Percentiles rank a stretch among this genome's conserved stretches.
Evolutionary conservation across 2,888 invertebrate genomes (phyloP).

Genomic region (Malthinus flaveolus): DNA sequence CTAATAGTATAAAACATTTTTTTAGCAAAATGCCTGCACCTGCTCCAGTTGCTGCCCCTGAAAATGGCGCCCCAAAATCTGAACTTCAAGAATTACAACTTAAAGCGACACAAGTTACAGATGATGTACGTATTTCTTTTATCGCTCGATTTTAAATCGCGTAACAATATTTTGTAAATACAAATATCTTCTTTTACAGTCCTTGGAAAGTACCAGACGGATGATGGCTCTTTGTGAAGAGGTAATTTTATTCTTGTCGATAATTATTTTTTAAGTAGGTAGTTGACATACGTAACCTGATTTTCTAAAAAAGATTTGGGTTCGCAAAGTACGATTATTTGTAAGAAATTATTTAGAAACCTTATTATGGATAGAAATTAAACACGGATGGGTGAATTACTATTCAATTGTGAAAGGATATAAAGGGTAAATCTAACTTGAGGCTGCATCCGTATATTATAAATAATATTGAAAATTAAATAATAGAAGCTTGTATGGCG

Average conservation of each 20-base stretch:
- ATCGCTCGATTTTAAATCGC: neutral
- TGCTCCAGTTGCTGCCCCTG: conserved; percentile 62
- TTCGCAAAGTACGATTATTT: too few relatives aligned
- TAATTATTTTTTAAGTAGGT: too few relatives aligned
- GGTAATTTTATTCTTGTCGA: conserved; percentile 59
- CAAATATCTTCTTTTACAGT: conserved; percentile 65
- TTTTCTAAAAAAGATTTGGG: too few relatives aligned
- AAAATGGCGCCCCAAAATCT: conserved; percentile 75
- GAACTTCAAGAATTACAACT: conserved; percentile 89
- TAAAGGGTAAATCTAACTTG: conserved; percentile 25
- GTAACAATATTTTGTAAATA: neutral
- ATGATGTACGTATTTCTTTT: conserved; percentile 64
- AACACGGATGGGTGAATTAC: conserved; percentile 13
- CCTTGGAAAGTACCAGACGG: conserved; percentile 88
- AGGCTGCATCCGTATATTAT: conserved; percentile 22
- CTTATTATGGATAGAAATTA: neutral
- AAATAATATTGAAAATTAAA: conserved; percentile 13
- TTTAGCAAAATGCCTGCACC: conserved; percentile 52
- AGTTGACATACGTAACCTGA: too few relatives aligned
- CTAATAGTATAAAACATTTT: neutral
- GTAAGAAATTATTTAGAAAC: too few relatives aligned
- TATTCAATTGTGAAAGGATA: conserved; percentile 6
- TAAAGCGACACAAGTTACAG: conserved; percentile 81
- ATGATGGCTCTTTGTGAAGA: conserved; percentile 93
- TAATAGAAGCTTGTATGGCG: conserved; percentile 29